Conservation (phyloP, 2,888 invertebrate species). For the Linnaemya tessellans region DNA sequence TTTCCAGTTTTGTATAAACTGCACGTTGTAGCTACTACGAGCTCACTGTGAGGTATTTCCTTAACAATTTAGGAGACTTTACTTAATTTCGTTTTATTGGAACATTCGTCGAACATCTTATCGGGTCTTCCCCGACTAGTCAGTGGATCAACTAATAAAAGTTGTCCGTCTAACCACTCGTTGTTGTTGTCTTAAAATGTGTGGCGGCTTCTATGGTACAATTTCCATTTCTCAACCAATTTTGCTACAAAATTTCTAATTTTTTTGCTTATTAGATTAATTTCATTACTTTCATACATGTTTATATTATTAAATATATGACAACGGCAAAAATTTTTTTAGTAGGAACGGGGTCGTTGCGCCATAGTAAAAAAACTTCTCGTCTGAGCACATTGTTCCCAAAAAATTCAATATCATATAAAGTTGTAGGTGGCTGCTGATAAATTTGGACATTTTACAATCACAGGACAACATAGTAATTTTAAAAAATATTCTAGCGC, state of each 20-base stretch:
- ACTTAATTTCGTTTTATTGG: constrained; percentile 29
- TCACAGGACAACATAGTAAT: too few relatives aligned
- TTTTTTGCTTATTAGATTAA: too few relatives aligned
- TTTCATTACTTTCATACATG: neutral
- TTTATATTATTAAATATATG: constrained; percentile 3
- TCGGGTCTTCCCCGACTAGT: constrained; percentile 24
- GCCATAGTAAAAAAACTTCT: neutral
- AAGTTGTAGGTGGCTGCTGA: too few relatives aligned
- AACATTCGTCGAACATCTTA: constrained; percentile 29
- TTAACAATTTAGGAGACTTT: constrained; percentile 45
- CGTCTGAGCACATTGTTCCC: too few relatives aligned
- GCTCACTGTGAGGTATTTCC: constrained; percentile 35
- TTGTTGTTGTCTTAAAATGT: too few relatives aligned
- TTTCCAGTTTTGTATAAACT: too few relatives aligned
- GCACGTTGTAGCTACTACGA: constrained; percentile 35
- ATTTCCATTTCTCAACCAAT: too few relatives aligned
- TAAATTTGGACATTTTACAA: too few relatives aligned
- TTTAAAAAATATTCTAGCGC: constrained; percentile 36
- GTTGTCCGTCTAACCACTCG: neutral
- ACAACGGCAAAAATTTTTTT: neutral
- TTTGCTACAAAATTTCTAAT: too few relatives aligned
- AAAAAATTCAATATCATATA: too few relatives aligned
- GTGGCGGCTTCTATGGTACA: too few relatives aligned
- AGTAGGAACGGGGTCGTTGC: too few relatives aligned
- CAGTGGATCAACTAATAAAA: constrained; percentile 31